phyloP scores from a whole-genome alignment of 2,888 invertebrate genomes.

The Sinodicranocentrus sp. region DNA sequence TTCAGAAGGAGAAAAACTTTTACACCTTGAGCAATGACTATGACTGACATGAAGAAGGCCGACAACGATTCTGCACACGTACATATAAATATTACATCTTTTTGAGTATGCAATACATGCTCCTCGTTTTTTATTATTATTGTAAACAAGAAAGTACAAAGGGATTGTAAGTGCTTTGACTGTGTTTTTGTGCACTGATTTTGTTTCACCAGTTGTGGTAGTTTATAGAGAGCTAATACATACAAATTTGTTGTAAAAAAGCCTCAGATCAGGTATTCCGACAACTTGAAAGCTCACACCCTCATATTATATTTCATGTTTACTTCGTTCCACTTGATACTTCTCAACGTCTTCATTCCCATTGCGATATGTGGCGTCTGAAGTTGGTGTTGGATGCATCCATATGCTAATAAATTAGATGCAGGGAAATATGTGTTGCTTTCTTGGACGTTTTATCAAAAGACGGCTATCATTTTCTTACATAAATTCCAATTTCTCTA shows the following conservation, averaged over 20 bases:
- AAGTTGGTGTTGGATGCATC: neutral
- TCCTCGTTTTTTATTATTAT: neutral
- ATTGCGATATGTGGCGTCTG: neutral
- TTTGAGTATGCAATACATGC: neutral
- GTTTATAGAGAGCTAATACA: neutral
- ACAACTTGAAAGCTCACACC: conserved; percentile 20
- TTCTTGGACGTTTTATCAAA: neutral
- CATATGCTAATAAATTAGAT: conserved; percentile 14
- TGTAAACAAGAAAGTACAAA: too few species aligned
- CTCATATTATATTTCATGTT: neutral
- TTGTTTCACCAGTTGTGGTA: neutral
- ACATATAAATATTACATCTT: neutral
- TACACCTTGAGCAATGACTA: conserved; percentile 43
- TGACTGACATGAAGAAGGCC: conserved; percentile 52
- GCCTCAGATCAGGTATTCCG: too few species aligned
- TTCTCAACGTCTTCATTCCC: neutral
- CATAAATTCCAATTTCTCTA: conserved; percentile 18
- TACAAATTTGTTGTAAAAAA: too few species aligned
- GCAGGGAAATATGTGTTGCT: neutral
- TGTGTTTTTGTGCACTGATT: neutral
- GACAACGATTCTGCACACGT: conserved; percentile 34
- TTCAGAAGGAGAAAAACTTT: conserved; percentile 27
- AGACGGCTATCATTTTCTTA: neutral
- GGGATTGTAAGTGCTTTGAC: conserved; percentile 22
- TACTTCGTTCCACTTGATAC: neutral